Base-by-base conservation (phyloP, 2,797 vertebrate species). In the Hafferia zeledoni region DNA sequence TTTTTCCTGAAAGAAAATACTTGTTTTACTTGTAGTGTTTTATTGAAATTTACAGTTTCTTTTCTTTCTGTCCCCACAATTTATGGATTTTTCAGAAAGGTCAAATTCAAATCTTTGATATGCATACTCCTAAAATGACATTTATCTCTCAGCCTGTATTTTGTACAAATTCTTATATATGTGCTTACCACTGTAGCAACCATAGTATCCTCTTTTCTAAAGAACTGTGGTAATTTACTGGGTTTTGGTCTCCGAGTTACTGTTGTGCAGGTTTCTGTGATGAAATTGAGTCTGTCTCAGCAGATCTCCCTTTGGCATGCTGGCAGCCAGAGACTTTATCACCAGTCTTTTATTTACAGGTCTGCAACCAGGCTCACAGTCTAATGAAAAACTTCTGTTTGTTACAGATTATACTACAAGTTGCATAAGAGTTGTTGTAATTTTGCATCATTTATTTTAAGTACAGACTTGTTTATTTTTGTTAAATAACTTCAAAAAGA, bases 401-500 rank as follows among this genome's bases (percentile, higher is more conserved):
- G 52, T 76, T 92, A 37, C 1, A 57, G 52, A 43, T 89, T 79
- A 60, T 92, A n/a, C 70, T 81, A 57, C 52, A 49, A 17, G 44
- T 78, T 89, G 92, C 57, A 10, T 89, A 91, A 93, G 84, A 83
- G 37, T 71, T 85, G 65, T 76, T 88, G 92, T 80, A 72, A 81
- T 71, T 96, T 84, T 81, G 37, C 37, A 53, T 93, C 11, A 16
- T 56, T 77, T 83, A 85, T 83, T 94, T 96, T 76, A 90, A 90
- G 79, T 89, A 86, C 27, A 46, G 65, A 92, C 50, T 76, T 85
- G 47, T 89, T 92, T 85, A 83, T 94, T 96, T 96, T 90, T 88
- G 71, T 77, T 87, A 80, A 88, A 39, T 72, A 83, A 92, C 31
- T 74, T 92, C 81, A 77, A 44, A 84, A 91, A 67, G 13, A 5